Percentiles rank a stretch among this genome's conserved stretches.
phyloP scores from a whole-genome alignment of 2,113 vertebrate genomes.

The Rhadina sibilatrix region DNA sequence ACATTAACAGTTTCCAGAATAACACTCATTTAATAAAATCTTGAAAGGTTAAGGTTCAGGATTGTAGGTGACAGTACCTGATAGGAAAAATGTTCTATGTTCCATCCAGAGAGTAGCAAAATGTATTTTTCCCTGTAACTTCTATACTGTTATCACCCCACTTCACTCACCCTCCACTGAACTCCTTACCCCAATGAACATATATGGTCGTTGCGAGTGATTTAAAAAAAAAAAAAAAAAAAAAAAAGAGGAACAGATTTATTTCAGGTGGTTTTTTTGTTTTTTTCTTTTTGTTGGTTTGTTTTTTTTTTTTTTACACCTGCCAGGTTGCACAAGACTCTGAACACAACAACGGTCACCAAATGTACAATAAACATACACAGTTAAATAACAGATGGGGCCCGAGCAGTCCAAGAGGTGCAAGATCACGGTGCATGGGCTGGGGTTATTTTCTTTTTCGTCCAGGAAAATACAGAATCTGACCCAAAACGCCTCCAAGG shows the following conservation, averaged over 20 bases:
- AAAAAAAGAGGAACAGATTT: slow-evolving; percentile 33
- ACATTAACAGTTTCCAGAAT: not conserved
- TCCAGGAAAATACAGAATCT: not conserved
- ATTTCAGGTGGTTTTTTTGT: not conserved
- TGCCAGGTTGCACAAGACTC: slow-evolving; percentile 66
- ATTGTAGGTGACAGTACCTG: not conserved
- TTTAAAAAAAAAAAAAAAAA: not conserved
- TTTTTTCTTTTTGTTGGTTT: not conserved
- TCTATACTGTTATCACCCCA: not conserved
- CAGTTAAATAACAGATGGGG: slow-evolving; percentile 73
- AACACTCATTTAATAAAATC: not conserved
- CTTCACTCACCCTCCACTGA: not conserved
- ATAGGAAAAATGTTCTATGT: not conserved
- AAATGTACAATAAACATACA: slow-evolving; percentile 74
- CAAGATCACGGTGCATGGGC: not conserved
- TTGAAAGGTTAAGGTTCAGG: no score
- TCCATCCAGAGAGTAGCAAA: not conserved
- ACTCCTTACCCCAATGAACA: not conserved
- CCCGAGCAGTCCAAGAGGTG: slow-evolving; percentile 6
- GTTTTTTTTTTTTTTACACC: slow-evolving; percentile 16
- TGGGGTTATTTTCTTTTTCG: not conserved
- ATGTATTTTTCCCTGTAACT: not conserved
- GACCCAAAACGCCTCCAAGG: not conserved
- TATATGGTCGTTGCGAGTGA: fast-evolving
- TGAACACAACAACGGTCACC: slow-evolving; percentile 70